Conservation (phyloP, 2,113 vertebrate species). For the Phylloscopus trochilus region DNA sequence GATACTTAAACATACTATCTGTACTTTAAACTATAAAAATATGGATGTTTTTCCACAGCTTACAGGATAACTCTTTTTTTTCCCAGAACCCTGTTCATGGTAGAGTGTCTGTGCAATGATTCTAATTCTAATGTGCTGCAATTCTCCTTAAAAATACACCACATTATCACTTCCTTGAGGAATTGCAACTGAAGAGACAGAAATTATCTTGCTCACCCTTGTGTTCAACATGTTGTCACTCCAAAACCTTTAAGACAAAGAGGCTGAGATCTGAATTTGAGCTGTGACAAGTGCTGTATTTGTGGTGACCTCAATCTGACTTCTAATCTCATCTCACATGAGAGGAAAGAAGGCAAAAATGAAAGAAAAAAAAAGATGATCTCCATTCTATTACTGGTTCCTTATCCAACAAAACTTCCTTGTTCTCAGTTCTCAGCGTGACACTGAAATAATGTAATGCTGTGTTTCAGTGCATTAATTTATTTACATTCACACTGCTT, state of each 20-base stretch:
- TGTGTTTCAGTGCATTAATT: background rate
- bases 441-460: background rate
- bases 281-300: background rate
- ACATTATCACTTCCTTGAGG: background rate
- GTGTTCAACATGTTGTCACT: background rate
- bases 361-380: background rate
- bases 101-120: background rate
- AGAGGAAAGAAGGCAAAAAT: background rate
- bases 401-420: background rate
- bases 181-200: background rate
- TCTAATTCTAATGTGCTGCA: background rate
- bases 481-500: background rate
- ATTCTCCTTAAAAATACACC: background rate
- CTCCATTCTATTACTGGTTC: background rate
- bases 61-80: background rate
- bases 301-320: background rate
- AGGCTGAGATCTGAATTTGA: background rate
- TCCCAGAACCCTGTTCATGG: background rate
- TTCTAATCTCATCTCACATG: background rate
- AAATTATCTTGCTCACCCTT: background rate
- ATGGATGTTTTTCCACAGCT: background rate
- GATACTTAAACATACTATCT: background rate
- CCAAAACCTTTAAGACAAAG: background rate
- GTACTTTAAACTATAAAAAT: background rate
- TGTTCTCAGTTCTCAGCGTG: background rate